Base-by-base conservation (phyloP, 2,797 vertebrate genomes). In the Semaprochilodus insignis region DNA sequence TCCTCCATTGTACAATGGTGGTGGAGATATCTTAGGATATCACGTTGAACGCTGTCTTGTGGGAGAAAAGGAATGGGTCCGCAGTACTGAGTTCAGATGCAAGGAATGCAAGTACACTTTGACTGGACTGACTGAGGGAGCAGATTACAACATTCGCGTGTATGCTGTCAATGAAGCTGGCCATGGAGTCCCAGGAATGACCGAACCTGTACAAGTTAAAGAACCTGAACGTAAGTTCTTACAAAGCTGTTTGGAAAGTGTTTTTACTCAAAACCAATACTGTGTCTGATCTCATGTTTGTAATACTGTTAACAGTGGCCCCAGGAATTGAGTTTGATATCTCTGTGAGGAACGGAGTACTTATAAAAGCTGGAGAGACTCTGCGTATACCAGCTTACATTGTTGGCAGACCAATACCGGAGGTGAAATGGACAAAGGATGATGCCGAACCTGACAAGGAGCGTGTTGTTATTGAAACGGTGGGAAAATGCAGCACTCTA, bases 1-100 rank as follows among this genome's bases (percentile, higher is more conserved):
- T 54, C 97, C 98, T 34, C 98, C 98, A 4, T 90, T 93, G 7
- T 99, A 96, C 90, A 97, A 98, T 10, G 98, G 98, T n/a, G 98
- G 98, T 87, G 97, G 97, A 84, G 97, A 99, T 78, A 98, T 99
- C 89, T 91, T 94, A 60, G 98, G 98, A 74, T 99, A 99, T 91
- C 97, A 97, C 31, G 93, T 99, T 4, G 97, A 99, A 90, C 77
- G 83, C 62, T 89, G 88, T 60, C 25, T 98, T 84, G 90, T 93
- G 10, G 97, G 97, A 85, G 92, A 96, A 84, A 99, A 97, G 40
- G 95, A 98, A 52, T 99, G 98, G 98, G 97, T 95, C 62, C 97
- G 98, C 77, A 96, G 96, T 91, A 99, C 97, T 65, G 98, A 98
- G 77, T 97, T 96, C 88, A 94, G 97, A 86, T 94, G 97, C 89